Conservation (phyloP, 2,888 invertebrate genomes). For the Argyra leucocephala region DNA sequence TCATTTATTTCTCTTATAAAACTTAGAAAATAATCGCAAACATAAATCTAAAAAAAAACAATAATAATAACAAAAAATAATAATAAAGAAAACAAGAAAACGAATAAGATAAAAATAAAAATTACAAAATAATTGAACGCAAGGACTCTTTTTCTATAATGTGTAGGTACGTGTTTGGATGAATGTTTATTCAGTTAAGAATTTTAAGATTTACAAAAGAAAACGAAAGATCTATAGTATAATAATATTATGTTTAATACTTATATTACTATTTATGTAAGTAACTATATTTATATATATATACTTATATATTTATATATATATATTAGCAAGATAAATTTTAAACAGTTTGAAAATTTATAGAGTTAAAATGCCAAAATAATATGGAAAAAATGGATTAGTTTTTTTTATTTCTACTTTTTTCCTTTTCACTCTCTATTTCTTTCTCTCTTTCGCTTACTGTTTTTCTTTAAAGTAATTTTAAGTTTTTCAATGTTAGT, state of each 20-base stretch:
- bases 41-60: constrained; percentile 1
- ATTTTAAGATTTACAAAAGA: too few relatives aligned
- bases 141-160: not conserved
- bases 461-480: not conserved
- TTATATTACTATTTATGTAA: too few relatives aligned
- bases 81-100: not conserved
- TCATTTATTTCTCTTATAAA: not conserved
- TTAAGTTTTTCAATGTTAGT: not conserved
- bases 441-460: not conserved
- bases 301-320: too few relatives aligned
- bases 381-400: not conserved
- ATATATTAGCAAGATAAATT: not conserved
- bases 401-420: not conserved
- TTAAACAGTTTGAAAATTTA: not conserved
- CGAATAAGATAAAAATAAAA: not conserved
- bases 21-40: constrained; percentile 6
- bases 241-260: too few relatives aligned
- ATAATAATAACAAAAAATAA: not conserved
- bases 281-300: too few relatives aligned
- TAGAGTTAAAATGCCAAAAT: not conserved
- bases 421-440: not conserved
- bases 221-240: too few relatives aligned
- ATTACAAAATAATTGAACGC: constrained; percentile 6
- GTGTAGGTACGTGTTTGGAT: too few relatives aligned
- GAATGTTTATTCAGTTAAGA: too few relatives aligned